Evolutionary conservation across 2,113 vertebrate genomes (phyloP), one percentile per base, ranked within the genome.

Genomic region (Rhegmatorhina hoffmannsi): DNA sequence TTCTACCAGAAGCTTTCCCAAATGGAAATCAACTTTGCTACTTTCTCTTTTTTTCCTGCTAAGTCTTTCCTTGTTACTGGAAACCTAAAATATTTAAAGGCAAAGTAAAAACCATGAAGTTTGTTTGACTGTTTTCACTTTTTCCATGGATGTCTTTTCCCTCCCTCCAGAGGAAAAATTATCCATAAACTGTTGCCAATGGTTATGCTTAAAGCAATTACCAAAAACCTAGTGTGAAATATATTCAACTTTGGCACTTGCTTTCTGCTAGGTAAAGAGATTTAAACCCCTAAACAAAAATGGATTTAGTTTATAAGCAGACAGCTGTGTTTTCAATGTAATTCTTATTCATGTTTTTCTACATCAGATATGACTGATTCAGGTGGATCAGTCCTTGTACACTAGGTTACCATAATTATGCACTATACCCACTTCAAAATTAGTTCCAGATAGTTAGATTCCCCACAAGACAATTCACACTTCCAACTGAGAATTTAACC

Each of bases 371-470:
- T 50, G 18, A 87, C 13, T 75, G 72, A 95, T 81, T 84, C 94
- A 97, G 96, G 95, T 98, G 93, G 97, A 76, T 89, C 52, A 29
- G 82, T 92, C 87, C 83, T 50, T 84, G 50, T 95, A 94, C 55
- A 73, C 47, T 19, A 83, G 72, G 91, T 96, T 94, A 93, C 76
- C 87, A 72, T 96, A 97, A 97, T 96, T 97, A 94, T 68, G 87
- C 90, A 92, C 95, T 63, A 40, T 38, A 93, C 67, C 85, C 95
- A 97, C 96, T 98, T 98, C 94, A 97, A 95, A 98, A 98, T 98
- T 98, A 98, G 97, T 98, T 98, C 97, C 97, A 98, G 96, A 96
- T 98, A 97, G 95, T 98, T 98, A 98, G 95, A 95, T 97, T 97
- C 98, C 90, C 96, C 95, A 96, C 95, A 95, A 92, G 96, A 98